Percentiles rank a stretch among this genome's conserved stretches.
Evolutionary conservation across 1,140 invertebrate species (phyloP).

Genomic region (Stegodyphus mimosarum): DNA sequence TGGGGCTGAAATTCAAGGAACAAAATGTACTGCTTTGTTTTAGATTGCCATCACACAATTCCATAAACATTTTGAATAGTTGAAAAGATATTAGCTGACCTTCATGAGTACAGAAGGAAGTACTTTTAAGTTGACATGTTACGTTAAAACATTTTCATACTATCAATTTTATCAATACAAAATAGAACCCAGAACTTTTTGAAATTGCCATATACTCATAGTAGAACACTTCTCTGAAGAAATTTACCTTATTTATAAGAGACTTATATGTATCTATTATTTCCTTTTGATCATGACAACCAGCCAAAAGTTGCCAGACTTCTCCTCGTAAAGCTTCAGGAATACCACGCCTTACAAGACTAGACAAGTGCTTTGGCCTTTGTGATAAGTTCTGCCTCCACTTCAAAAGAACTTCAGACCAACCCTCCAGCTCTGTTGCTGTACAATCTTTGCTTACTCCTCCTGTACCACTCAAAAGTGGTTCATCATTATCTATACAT

Average conservation of each 20-base stretch:
- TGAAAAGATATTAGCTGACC: too few relatives aligned
- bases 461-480: conserved; percentile 81
- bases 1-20: too few relatives aligned
- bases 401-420: conserved; percentile 89
- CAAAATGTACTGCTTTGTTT: too few relatives aligned
- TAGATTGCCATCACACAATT: too few relatives aligned
- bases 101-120: too few relatives aligned
- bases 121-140: too few relatives aligned
- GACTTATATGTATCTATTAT: conserved; percentile 92
- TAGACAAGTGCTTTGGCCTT: conserved; percentile 79
- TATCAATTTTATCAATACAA: too few relatives aligned
- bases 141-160: too few relatives aligned
- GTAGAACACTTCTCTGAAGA: not conserved
- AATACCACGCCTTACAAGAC: conserved; percentile 87
- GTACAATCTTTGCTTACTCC: conserved; percentile 96
- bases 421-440: conserved; percentile 89
- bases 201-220: too few relatives aligned
- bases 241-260: conserved; percentile 84
- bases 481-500: conserved; percentile 52
- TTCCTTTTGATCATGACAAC: conserved; percentile 82
- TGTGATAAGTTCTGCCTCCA: conserved; percentile 77
- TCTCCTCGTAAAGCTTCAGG: conserved; percentile 96
- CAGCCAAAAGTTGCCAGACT: conserved; percentile 95
- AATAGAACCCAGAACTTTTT: too few relatives aligned
- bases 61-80: too few relatives aligned